Evolutionary conservation across 2,113 vertebrate species (phyloP), one percentile per base, ranked within the genome.

Genomic region (Cynopterus brachyotis): DNA sequence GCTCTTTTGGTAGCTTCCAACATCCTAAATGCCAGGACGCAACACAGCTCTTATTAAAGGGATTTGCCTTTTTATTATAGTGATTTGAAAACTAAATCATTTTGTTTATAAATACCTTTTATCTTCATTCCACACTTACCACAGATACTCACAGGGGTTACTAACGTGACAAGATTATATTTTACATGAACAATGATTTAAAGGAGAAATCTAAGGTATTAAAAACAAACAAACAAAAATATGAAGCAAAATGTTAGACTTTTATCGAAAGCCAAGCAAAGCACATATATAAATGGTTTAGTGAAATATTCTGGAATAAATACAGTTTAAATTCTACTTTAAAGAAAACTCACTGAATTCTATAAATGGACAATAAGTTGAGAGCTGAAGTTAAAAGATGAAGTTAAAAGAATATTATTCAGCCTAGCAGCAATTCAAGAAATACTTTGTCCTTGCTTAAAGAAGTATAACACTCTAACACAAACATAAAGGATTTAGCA

Each of bases 401-500:
- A 16, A 95, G 37, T 57, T 92, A 50, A 70, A 66, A 81, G 75
- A 66, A 30, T 64, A 93, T 57, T 64, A 60, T 69, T 60, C 30
- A 94, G 1, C 8, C 20, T 62, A 64, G 8, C 9, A 70, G 17
- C 30, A 89, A 80, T 87, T 85, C 40, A 69, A 70, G n/a, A 93
- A 86, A 20, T 7, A 62, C 47, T 72, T 83, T 64, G 40, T 96
- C 85, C 69, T 97, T 95, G 59, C 35, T 45, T 59, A 42, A 8
- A 89, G 45, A 97, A 91, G 59, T 1, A 55, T 40, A 96, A 47
- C 32, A 84, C 42, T 76, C 32, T 28, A 59, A 42, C 78, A 60
- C 62, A 86, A 86, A 1, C 85, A 66, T 66, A 87, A 96, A 57
- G 91, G 50, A 94, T 35, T 95, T 97, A 67, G 70, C 62, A 95